phyloP scores from a whole-genome alignment of 2,888 invertebrate species.

The Ernsta delagoae region DNA sequence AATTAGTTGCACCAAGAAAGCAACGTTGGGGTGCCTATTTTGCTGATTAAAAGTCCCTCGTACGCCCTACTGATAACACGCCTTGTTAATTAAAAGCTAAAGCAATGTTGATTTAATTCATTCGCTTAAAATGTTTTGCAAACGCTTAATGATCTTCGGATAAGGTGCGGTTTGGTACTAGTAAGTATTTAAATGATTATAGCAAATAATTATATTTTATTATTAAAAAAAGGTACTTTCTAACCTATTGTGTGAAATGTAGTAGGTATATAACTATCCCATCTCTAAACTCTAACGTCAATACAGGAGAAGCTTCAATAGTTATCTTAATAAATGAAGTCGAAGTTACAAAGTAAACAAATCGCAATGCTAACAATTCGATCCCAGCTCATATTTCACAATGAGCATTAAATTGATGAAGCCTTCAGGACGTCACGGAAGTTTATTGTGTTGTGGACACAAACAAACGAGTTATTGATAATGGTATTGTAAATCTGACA shows the following conservation, averaged over 20 bases:
- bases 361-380: slow-evolving; percentile 21
- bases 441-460: slow-evolving; percentile 17
- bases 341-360: slow-evolving; percentile 23
- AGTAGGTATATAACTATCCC: no score
- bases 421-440: slow-evolving; percentile 13
- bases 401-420: slow-evolving; percentile 28
- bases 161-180: background rate
- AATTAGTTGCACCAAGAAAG: slow-evolving; percentile 39
- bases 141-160: slow-evolving; percentile 30
- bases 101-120: slow-evolving; percentile 47
- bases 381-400: slow-evolving; percentile 22
- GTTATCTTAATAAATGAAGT: slow-evolving; percentile 15
- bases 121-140: slow-evolving; percentile 45
- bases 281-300: no score
- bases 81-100: slow-evolving; percentile 64
- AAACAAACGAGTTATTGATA: slow-evolving; percentile 6
- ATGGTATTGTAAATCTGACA: background rate
- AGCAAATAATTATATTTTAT: no score
- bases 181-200: no score
- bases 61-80: slow-evolving; percentile 54
- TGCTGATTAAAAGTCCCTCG: slow-evolving; percentile 56
- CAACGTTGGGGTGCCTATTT: slow-evolving; percentile 30
- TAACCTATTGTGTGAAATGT: no score
- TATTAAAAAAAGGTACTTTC: no score
- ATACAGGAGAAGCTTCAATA: background rate